Percentiles rank a stretch among this genome's conserved stretches.
Evolutionary conservation across 2,797 vertebrate species (phyloP).

Genomic region (Argyrosomus regius): DNA sequence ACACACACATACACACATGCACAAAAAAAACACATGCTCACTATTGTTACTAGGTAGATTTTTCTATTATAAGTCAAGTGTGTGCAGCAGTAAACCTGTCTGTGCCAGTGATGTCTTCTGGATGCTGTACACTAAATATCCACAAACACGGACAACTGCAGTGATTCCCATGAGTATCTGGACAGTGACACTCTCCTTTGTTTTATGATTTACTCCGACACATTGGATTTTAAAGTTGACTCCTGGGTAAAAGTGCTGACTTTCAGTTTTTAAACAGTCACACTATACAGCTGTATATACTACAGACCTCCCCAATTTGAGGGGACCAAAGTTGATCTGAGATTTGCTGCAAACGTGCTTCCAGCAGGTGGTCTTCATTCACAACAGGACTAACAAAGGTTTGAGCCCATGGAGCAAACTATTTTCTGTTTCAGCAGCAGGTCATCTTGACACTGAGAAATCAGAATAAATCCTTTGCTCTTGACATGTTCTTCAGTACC

Average conservation of each 20-base stretch:
- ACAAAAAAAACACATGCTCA: not conserved
- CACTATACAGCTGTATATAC: not conserved
- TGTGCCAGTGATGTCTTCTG: not conserved
- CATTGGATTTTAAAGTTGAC: not conserved
- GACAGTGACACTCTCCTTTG: not conserved
- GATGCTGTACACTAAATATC: not conserved
- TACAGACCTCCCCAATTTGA: not conserved
- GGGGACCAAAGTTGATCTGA: not conserved
- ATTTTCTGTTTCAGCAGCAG: not conserved
- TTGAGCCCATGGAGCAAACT: not conserved
- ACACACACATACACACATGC: not conserved
- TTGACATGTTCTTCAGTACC: not conserved
- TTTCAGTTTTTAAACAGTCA: not conserved
- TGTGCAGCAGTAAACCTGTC: not conserved
- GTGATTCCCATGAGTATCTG: not conserved
- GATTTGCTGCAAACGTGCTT: not conserved
- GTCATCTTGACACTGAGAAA: not conserved
- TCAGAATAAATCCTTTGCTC: not conserved
- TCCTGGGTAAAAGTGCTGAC: not conserved
- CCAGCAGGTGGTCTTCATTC: not conserved
- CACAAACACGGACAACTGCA: not conserved
- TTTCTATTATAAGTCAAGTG: conserved; percentile 26
- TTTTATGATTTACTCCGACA: not conserved
- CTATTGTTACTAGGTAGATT: conserved; percentile 55
- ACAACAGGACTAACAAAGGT: not conserved